Base-by-base conservation (phyloP, 2,113 vertebrate genomes). In the Aleadryas rufinucha region DNA sequence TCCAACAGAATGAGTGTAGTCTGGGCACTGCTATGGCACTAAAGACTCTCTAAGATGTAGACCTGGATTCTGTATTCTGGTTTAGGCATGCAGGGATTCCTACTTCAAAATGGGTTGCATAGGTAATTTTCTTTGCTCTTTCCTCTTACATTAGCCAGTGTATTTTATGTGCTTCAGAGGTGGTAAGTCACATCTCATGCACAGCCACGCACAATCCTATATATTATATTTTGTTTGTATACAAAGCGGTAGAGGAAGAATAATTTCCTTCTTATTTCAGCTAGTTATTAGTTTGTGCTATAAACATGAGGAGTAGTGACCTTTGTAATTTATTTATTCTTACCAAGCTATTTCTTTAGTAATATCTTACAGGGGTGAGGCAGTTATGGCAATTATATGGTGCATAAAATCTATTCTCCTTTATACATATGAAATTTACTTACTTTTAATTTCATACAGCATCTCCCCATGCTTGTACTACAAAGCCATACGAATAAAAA, bases 271-370 rank as follows among this genome's bases (percentile, higher is more conserved):
- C 69, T 68, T 87, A 37, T 90, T 94, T 89, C 71, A 93, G 35
- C 37, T 93, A 37, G 39, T 92, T 91, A 91, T 89, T 96, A 83
- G 53, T 77, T 83, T 85, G 59, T 70, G 28, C 75, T 90, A 50
- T 77, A 90, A 93, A 81, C 47, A 82, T 66, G 85, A 96, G 63
- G 21, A 16, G 21, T 94, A 80, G 45, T 92, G 85, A 85, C 82
- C 94, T 95, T 82, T 94, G 50, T 84, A 90, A 94, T 96, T 96
- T 93, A 89, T 96, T 95, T 94, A 84, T 79, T 89, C 84, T 95
- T 89, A 85, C 80, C 41, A 92, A 69, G 84, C 59, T 81, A 52
- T 96, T 95, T 89, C 63, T 88, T 93, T 78, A 90, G 76, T 87
- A 87, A 83, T 94, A 91, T 88, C 74, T 95, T 95, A 83, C 9